Evolutionary conservation across 2,797 vertebrate species (phyloP).

Genomic region (Sebastes oblongus): DNA sequence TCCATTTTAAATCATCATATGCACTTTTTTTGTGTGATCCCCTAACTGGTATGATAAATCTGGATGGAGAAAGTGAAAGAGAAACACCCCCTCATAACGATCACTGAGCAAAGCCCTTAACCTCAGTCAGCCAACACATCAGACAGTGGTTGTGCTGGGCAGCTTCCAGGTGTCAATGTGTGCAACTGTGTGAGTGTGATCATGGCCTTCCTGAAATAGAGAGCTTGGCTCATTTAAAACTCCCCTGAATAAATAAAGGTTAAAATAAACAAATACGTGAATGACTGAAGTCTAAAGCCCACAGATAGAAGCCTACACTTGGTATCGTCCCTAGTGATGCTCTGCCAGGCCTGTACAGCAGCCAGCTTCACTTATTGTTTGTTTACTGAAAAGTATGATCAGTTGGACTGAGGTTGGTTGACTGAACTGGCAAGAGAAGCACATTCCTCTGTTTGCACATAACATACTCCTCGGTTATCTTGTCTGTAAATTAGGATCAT

Average conservation of each 20-base stretch:
- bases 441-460: not conserved
- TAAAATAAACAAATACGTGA: constrained; percentile 17
- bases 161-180: constrained; percentile 7
- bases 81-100: not conserved
- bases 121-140: not conserved
- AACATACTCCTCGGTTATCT: not conserved
- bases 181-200: not conserved
- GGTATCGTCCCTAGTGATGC: not conserved
- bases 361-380: constrained; percentile 10
- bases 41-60: not conserved
- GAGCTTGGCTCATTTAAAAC: not conserved
- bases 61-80: not conserved
- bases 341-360: not conserved
- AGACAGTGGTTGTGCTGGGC: not conserved
- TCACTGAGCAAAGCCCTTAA: not conserved
- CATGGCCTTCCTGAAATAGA: constrained; percentile 3
- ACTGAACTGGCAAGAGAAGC: not conserved
- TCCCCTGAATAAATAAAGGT: constrained; percentile 12
- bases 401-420: not conserved
- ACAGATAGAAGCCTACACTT: constrained; percentile 3
- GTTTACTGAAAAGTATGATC: not conserved
- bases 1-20: not conserved
- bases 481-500: not conserved
- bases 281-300: constrained; percentile 1
- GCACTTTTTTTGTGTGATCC: not conserved